These are phyloP conservation scores for Conchocele bisecta DNA, from an alignment of 2,888 invertebrate genomes.

Conservation along the genomic window DNA sequence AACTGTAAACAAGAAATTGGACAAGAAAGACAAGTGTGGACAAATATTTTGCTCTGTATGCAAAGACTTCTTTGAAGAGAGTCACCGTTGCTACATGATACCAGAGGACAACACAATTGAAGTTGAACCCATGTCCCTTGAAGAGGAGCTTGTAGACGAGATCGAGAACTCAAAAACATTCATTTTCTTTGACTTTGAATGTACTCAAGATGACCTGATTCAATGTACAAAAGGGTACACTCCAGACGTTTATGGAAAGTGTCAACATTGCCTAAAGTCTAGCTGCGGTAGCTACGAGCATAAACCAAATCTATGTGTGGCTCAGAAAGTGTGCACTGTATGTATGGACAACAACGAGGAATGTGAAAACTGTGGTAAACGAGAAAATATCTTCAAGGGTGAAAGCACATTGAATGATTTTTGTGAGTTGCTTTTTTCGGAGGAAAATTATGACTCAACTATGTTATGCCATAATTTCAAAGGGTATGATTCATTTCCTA, in stretches of 20 bases:
- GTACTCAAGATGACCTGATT: conserved; percentile 25
- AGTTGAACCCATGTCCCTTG: conserved; percentile 9
- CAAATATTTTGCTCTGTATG: conserved; percentile 14
- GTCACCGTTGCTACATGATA: conserved; percentile 23
- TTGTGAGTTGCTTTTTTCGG: conserved; percentile 42
- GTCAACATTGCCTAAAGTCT: conserved; percentile 36
- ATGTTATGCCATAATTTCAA: conserved; percentile 39
- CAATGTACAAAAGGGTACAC: conserved; percentile 35
- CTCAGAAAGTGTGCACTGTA: conserved; percentile 37
- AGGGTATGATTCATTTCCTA: conserved; percentile 43
- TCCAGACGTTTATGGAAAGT: conserved; percentile 19
- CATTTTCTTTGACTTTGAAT: conserved; percentile 47
- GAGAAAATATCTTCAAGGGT: conserved; percentile 14
- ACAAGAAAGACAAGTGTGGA: conserved; percentile 8
- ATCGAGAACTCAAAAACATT: conserved; percentile 14
- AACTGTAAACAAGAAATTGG: conserved; percentile 22
- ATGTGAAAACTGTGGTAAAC: conserved; percentile 27
- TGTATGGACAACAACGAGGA: conserved; percentile 7
- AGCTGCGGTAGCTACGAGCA: conserved; percentile 42
- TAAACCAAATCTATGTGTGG: conserved; percentile 46
- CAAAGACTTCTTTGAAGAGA: conserved; percentile 11
- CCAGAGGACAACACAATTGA: not conserved
- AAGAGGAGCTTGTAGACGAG: conserved; percentile 8
- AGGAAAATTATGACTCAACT: conserved; percentile 17
- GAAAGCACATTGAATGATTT: conserved; percentile 18